Evolutionary conservation across 2,888 invertebrate genomes (phyloP).

Genomic region (Antheraea yamamai): DNA sequence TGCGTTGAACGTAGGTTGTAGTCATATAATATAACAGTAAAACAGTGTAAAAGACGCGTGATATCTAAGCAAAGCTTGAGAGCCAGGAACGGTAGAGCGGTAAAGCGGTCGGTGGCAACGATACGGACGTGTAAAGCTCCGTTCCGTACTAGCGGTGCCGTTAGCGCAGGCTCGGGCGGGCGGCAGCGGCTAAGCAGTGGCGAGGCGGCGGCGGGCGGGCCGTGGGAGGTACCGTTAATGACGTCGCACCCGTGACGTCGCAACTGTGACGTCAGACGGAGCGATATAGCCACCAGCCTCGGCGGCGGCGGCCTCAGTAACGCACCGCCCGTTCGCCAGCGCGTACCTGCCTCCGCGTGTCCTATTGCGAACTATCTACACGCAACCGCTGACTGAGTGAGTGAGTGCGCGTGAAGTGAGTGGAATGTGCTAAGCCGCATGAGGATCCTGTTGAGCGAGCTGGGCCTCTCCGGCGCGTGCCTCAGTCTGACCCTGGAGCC

Average conservation of each 20-base stretch:
- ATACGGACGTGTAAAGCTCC: conserved; percentile 71
- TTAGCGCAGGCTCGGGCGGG: conserved; percentile 81
- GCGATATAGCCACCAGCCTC: conserved; percentile 81
- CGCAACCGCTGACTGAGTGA: conserved; percentile 67
- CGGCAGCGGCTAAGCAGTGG: conserved; percentile 63
- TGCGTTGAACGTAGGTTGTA: background rate
- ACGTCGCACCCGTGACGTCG: conserved; percentile 75
- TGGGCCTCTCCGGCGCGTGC: conserved; percentile 81
- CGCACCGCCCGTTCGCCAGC: conserved; percentile 78
- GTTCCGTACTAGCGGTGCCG: conserved; percentile 77
- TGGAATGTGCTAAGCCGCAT: conserved; percentile 81
- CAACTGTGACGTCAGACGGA: conserved; percentile 75
- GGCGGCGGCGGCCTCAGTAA: conserved; percentile 82
- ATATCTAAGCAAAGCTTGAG: conserved; percentile 28
- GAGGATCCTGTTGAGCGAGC: conserved; percentile 82
- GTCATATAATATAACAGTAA: background rate
- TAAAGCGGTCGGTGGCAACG: conserved; percentile 38
- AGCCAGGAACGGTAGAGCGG: conserved; percentile 43
- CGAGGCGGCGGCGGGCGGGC: conserved; percentile 76
- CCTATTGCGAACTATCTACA: conserved; percentile 61
- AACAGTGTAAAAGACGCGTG: conserved; percentile 18
- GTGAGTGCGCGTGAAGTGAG: conserved; percentile 80
- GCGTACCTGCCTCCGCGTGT: conserved; percentile 68
- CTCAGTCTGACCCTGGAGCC: conserved; percentile 80
- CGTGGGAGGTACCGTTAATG: conserved; percentile 82